Base-by-base conservation (phyloP, 2,113 vertebrate genomes). In the Gorsachius goisagi region DNA sequence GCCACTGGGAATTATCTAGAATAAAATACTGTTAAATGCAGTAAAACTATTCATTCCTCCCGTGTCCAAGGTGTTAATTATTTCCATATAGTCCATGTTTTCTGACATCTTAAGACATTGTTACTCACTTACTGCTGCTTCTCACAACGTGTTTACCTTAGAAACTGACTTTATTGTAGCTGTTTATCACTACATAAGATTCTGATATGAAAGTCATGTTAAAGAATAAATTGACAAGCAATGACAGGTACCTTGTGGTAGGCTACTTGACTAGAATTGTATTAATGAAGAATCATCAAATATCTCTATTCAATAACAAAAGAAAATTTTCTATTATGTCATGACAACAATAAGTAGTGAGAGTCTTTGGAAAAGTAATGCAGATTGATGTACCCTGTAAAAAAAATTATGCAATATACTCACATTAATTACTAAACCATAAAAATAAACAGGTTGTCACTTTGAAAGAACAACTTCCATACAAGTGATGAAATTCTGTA, bases 81-180 rank as follows among this genome's bases (percentile, higher is more conserved):
- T 72, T 93, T 85, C 26, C 47, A 74, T 16, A 60, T 62, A 60
- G 9, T 73, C 37, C 26, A 52, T 41, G 53, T 39, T 92, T 95
- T 90, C 45, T 67, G 58, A 41, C 30, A 71, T 71, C 81, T 79
- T 71, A 18, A 78, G 62, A 87, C 5, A 71, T 15, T 49, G 41
- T 49, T 53, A 67, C 28, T 88, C 44, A 53, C 22, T 88, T 85
- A 73, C 12, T 59, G 53, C 68, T 88, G 39, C 49, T 95, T 88
- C 76, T 96, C 50, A 86, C 39, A 79, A 71, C 45, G 49, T 64
- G 55, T 81, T 97, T 89, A 97, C 68, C 41, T 73, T 55, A 66
- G 37, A 63, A 93, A 89, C 30, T 44, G 62, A 79, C 20, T 88
- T 94, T 86, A 79, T 63, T 15, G 0, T 28, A 86, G 78, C 30